These are phyloP conservation scores for Rhinogobius similis DNA, from an alignment of 2,113 vertebrate species.

Conservation along the genomic window DNA sequence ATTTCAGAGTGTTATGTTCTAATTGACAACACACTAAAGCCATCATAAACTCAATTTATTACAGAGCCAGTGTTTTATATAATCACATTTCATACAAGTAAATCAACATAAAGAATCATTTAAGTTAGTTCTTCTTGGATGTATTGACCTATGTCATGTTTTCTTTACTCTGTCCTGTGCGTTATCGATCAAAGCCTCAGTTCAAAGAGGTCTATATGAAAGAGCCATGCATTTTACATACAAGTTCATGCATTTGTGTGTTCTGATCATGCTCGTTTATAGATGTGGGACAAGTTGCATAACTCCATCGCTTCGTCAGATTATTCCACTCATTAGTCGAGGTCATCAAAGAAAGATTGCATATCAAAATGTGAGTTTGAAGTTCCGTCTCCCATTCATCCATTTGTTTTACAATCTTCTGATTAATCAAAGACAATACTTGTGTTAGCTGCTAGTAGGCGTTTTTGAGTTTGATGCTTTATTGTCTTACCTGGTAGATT, in stretches of 20 bases:
- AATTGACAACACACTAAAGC: too few species aligned
- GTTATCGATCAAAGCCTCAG: background rate
- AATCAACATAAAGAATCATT: background rate
- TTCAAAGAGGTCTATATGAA: background rate
- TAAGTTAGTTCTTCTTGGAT: background rate
- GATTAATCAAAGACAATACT: background rate
- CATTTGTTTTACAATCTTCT: background rate
- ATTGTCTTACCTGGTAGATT: background rate
- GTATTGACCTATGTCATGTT: background rate
- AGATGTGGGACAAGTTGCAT: background rate
- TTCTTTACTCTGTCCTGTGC: background rate
- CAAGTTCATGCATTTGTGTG: background rate
- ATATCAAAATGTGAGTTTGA: background rate
- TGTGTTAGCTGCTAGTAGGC: background rate
- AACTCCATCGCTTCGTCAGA: background rate
- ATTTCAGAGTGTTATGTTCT: too few species aligned
- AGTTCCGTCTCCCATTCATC: background rate
- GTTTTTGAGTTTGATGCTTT: too few species aligned
- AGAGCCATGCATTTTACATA: constrained; percentile 6
- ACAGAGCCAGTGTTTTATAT: background rate
- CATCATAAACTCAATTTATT: too few species aligned
- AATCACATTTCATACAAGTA: background rate
- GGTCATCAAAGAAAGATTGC: constrained; percentile 18
- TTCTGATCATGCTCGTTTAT: background rate
- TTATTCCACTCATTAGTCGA: background rate